Percentiles rank a stretch among this genome's conserved stretches.
These are phyloP conservation scores for Anodontia alba DNA, from an alignment of 2,888 invertebrate species.

Conservation along the genomic window DNA sequence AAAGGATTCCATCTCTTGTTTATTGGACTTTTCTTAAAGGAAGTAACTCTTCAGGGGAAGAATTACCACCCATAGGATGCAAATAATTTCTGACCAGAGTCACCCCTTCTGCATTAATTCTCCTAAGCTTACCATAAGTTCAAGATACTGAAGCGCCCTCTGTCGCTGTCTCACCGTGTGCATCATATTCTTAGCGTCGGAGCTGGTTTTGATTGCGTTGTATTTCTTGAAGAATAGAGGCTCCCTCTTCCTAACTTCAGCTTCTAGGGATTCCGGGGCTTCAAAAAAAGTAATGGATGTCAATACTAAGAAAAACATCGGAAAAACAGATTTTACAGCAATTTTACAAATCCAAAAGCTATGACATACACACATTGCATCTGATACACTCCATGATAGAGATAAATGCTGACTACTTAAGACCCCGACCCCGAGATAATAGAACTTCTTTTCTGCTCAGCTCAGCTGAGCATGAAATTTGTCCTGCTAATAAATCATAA, in stretches of 20 bases:
- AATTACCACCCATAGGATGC: too few species aligned
- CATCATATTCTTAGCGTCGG: slow-evolving; percentile 60
- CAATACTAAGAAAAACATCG: background rate
- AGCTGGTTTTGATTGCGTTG: slow-evolving; percentile 49
- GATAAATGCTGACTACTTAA: too few species aligned
- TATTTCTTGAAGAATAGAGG: slow-evolving; percentile 66
- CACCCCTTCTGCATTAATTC: too few species aligned
- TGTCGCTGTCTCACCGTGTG: slow-evolving; percentile 53
- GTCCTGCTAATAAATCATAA: too few species aligned
- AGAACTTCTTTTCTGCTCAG: too few species aligned
- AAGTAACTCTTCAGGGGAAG: too few species aligned
- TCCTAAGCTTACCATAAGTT: slow-evolving; percentile 54
- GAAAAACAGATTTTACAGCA: background rate
- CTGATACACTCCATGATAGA: background rate
- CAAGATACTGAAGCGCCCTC: slow-evolving; percentile 63
- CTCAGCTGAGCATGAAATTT: too few species aligned
- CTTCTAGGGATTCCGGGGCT: slow-evolving; percentile 59
- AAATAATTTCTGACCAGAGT: too few species aligned
- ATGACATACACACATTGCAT: background rate
- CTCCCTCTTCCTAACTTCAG: slow-evolving; percentile 57
- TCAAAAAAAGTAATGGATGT: slow-evolving; percentile 3
- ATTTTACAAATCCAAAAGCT: background rate
- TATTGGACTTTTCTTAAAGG: too few species aligned
- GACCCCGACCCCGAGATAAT: too few species aligned
- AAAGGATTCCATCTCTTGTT: too few species aligned